Base-by-base conservation (phyloP, 2,888 invertebrate species). In the Torymus tubicola region DNA sequence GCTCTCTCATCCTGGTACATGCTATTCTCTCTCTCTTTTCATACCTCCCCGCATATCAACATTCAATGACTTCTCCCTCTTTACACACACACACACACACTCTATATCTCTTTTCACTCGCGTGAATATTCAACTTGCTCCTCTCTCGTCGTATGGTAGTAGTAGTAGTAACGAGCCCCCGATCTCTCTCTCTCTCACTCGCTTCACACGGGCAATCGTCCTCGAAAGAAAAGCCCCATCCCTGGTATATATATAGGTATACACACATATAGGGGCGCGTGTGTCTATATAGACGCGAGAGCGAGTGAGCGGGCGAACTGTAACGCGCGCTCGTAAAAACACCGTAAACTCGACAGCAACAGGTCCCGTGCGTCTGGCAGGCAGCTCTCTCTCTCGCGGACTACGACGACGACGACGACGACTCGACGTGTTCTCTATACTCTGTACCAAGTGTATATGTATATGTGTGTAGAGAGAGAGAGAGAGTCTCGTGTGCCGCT, bases 311-410 rank as follows among this genome's bases (percentile, higher is more conserved):
- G 63, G 31, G 53, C 64, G 61, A 73, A 71, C 75, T 81, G 81
- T 81, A 81, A 81, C 84, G 89, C 88, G 5, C 87, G 88, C 87
- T 90, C 90, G 90, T 90, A 90, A 90, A 90, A 90, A 90, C 90
- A 90, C 89, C 90, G 90, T 90, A 90, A 90, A 90, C 90, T 90
- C 90, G 88, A 89, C 89, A 90, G 90, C 90, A 90, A 90, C 90
- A 90, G 90, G 90, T 90, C 90, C 87, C 88, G 88, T 88, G 88
- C 89, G 89, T 89, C 88, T 90, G 86, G 81, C 74, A 58, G 73
- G n/a, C n/a, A n/a, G n/a, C n/a, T n/a, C n/a, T n/a, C n/a, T n/a
- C 71, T 55, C 13, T 60, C 13, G 57, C 61, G 67, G 67, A 71
- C 12, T 10, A 52, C 50, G 50, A 50, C 10, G 53, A 1, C 21